phyloP scores from a whole-genome alignment of 2,797 vertebrate species.

The Parauchenoglanis ngamensis region DNA sequence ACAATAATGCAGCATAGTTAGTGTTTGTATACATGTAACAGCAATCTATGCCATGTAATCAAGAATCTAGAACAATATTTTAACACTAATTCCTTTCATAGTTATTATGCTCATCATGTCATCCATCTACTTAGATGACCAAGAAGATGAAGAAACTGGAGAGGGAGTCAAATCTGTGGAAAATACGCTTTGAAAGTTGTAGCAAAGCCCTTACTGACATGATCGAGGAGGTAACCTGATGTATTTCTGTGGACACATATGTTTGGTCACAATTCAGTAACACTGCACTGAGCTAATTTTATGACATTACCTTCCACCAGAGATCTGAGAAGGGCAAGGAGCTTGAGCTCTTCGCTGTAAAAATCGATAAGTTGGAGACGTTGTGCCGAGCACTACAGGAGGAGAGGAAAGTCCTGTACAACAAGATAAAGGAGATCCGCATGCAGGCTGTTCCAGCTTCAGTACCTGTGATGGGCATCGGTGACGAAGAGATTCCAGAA shows the following conservation, averaged over 20 bases:
- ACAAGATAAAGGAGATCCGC: slow-evolving; percentile 88
- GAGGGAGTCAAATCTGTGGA: slow-evolving; percentile 91
- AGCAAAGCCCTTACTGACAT: slow-evolving; percentile 92
- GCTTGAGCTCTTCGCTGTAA: slow-evolving; percentile 87
- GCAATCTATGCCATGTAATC: background rate
- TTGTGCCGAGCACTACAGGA: slow-evolving; percentile 89
- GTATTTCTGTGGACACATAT: background rate
- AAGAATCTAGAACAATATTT: background rate
- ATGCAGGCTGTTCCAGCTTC: slow-evolving; percentile 55
- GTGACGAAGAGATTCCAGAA: slow-evolving; percentile 36
- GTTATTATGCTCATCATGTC: background rate
- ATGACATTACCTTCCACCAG: slow-evolving; percentile 65
- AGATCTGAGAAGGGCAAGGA: slow-evolving; percentile 86
- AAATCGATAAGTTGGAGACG: slow-evolving; percentile 89
- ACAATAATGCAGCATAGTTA: background rate
- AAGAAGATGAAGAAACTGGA: slow-evolving; percentile 96
- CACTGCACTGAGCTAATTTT: background rate
- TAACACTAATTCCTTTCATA: background rate
- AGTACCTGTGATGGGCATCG: slow-evolving; percentile 2
- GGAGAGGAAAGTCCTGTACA: slow-evolving; percentile 87
- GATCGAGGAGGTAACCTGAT: slow-evolving; percentile 86
- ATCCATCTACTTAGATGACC: slow-evolving; percentile 79
- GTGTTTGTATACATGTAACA: background rate
- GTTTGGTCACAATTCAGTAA: background rate
- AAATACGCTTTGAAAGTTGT: slow-evolving; percentile 91